Percentiles rank a stretch among this genome's conserved stretches.
These are phyloP conservation scores for Temnopleurus reevesii DNA, from an alignment of 53 echinoderm and acorn worm genomes.

Conservation along the genomic window DNA sequence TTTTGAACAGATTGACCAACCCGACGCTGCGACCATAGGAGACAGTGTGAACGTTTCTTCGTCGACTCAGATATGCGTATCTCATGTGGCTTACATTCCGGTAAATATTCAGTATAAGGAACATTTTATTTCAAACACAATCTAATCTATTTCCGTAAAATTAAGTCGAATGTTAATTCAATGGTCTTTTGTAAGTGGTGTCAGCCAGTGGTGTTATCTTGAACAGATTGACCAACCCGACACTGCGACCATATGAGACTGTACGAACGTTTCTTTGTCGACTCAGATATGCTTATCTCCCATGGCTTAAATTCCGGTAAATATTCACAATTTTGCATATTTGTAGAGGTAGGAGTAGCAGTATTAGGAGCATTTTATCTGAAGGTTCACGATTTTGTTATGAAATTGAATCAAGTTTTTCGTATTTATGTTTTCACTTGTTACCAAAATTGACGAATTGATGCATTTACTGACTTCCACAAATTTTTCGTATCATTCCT, in stretches of 20 bases:
- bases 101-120: not conserved
- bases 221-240: not conserved
- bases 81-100: constrained; percentile 26
- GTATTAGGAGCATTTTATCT: too few species aligned
- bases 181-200: too few species aligned
- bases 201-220: constrained; percentile 41
- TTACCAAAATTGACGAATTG: too few species aligned
- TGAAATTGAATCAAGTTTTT: too few species aligned
- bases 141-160: too few species aligned
- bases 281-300: not conserved
- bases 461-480: too few species aligned
- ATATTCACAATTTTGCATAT: too few species aligned
- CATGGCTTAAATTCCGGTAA: constrained; percentile 34
- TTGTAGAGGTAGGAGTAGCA: not conserved
- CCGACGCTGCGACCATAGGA: not conserved
- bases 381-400: too few species aligned
- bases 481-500: too few species aligned
- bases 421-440: too few species aligned
- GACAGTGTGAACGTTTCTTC: not conserved
- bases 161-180: too few species aligned
- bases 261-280: not conserved
- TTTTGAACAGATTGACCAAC: constrained; percentile 7
- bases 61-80: not conserved
- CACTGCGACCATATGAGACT: not conserved
- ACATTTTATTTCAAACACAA: not conserved